These are phyloP conservation scores for Chondrosia reniformis DNA, from an alignment of 37 sponge, comb jelly and placozoan species.

Conservation along the genomic window DNA sequence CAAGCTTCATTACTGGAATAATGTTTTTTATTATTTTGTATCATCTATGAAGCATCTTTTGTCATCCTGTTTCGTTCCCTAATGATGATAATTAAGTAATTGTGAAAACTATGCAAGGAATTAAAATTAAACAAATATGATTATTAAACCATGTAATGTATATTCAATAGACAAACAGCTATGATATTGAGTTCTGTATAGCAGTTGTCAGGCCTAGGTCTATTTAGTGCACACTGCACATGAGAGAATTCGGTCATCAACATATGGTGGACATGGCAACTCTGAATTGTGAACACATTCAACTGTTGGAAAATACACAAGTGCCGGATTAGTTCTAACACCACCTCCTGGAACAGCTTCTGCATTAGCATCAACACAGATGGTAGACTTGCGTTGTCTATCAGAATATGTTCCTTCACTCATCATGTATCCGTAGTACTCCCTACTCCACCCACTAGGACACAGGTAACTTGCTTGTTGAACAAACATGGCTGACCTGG, in stretches of 20 bases:
- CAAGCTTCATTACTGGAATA: too few species aligned
- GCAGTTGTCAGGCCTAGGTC: too few species aligned
- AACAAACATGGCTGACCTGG: constrained; percentile 21
- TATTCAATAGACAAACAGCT: too few species aligned
- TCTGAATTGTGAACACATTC: constrained; percentile 40
- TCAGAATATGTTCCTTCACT: too few species aligned
- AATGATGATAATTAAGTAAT: too few species aligned
- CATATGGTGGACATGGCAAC: constrained; percentile 49
- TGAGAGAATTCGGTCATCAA: constrained; percentile 18
- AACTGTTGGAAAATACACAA: constrained; percentile 29
- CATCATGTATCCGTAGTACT: constrained; percentile 65
- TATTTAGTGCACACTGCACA: constrained; percentile 55
- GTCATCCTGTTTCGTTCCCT: too few species aligned
- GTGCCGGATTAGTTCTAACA: constrained; percentile 17
- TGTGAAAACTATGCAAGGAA: too few species aligned
- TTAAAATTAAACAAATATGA: too few species aligned
- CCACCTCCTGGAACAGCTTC: constrained; percentile 28
- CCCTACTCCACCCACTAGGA: constrained; percentile 31
- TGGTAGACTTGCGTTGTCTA: constrained; percentile 14
- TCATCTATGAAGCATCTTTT: too few species aligned
- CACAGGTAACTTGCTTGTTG: constrained; percentile 40
- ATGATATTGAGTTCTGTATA: too few species aligned
- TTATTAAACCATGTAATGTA: too few species aligned
- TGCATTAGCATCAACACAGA: constrained; percentile 40
- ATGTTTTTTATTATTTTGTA: too few species aligned